A percentile compares a stretch with the other conserved stretches of the same genome.
Conservation (phyloP, 1,140 invertebrate species). For the Adoxophyes honmai region DNA sequence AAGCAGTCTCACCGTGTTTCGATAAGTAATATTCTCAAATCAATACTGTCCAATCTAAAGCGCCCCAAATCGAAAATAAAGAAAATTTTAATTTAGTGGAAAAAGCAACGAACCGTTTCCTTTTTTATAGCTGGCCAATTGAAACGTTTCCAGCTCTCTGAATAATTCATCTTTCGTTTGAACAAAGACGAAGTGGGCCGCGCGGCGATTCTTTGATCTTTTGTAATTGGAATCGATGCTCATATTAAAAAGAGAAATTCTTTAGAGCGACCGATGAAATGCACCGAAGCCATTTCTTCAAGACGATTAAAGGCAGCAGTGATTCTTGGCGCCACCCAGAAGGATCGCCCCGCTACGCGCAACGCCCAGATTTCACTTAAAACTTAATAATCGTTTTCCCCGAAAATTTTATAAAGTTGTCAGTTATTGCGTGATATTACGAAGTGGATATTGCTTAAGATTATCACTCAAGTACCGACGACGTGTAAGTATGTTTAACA, state of each 20-base stretch:
- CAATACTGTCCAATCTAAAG: conserved; percentile 42
- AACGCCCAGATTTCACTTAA: conserved; percentile 7
- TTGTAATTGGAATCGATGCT: conserved; percentile 77
- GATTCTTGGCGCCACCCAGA: conserved; percentile 42
- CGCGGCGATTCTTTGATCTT: conserved; percentile 76
- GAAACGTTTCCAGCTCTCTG: conserved; percentile 75
- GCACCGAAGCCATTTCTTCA: conserved; percentile 67
- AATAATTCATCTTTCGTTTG: conserved; percentile 77
- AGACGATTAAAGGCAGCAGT: conserved; percentile 54
- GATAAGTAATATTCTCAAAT: conserved; percentile 25
- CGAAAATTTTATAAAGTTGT: background rate
- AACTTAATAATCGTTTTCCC: background rate
- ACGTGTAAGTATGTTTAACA: conserved; percentile 7
- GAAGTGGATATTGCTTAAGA: conserved; percentile 7
- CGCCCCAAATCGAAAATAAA: conserved; percentile 64
- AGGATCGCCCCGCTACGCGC: background rate
- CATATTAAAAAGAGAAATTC: conserved; percentile 75
- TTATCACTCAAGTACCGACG: conserved; percentile 2
- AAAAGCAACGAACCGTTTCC: conserved; percentile 74
- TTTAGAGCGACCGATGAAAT: conserved; percentile 68
- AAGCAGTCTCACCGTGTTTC: background rate
- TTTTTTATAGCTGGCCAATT: conserved; percentile 76
- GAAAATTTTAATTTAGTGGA: conserved; percentile 74
- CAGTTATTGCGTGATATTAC: background rate
- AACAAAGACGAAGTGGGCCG: conserved; percentile 75